Evolutionary conservation across 2,797 vertebrate genomes (phyloP), one percentile per base, ranked within the genome.

Genomic region (Uromys caudimaculatus): DNA sequence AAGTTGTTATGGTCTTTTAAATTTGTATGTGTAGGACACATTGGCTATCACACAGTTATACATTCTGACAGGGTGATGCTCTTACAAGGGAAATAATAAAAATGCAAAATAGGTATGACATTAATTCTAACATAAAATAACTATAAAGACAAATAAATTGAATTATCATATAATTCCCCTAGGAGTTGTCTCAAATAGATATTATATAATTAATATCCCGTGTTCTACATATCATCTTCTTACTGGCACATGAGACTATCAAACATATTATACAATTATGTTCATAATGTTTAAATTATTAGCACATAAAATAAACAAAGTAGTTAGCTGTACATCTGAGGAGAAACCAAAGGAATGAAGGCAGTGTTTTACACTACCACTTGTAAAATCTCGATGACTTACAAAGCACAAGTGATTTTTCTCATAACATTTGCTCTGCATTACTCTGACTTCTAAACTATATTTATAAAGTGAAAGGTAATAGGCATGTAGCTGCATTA

Each of bases 1-100:
- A 94, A 71, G 0, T 64, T 75, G 91, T 44, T 67, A 16, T 32
- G 11, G 6, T 0, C 23, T 95, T 64, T 62, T 7, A 81, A 83
- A 84, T 52, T 1, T 82, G 12, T 58, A 41, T 44, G 2, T 52
- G 86, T 78, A 86, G 24, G 3, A 89, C 44, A 85, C 0, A 6
- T 77, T 67, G 88, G 89, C 89, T 78, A 54, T 94, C 54, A 94
- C 84, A 97, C 95, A 97, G 75, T 78, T 90, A 96, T 89, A 79
- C 81, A 92, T 97, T 91, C 35, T 92, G 58, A 98, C 88, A 91
- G 5, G 56, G 47, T 73, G 73, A 95, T 60, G 60, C 16, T 1
- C 50, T 67, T 95, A 94, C 77, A 94, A 21, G 64, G 4, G 27
- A 92, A 85, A 89, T 1, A 69, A 79, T 82, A 52, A 89, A 94